These are phyloP conservation scores for Mustelus asterias DNA, from an alignment of 2,113 vertebrate genomes.

Conservation along the genomic window DNA sequence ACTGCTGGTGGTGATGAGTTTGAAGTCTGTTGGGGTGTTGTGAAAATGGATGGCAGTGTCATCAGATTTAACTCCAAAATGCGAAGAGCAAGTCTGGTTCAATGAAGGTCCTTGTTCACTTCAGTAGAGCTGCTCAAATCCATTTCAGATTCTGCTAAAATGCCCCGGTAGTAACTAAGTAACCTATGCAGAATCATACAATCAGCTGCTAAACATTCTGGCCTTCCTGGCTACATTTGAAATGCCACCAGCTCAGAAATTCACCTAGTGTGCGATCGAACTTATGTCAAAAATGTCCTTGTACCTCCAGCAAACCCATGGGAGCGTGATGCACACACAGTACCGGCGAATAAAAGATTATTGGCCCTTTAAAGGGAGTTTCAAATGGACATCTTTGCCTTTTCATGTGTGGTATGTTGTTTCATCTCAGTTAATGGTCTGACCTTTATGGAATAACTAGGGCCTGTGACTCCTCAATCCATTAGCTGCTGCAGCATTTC, in stretches of 20 bases:
- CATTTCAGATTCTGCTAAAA: background rate
- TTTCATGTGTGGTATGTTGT: background rate
- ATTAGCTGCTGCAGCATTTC: background rate
- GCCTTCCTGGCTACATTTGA: background rate
- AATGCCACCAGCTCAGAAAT: background rate
- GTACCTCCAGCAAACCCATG: background rate
- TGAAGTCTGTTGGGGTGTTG: background rate
- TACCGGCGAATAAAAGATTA: background rate
- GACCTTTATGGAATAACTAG: background rate
- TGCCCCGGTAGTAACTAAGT: no score
- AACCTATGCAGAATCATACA: background rate
- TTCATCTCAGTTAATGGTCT: background rate
- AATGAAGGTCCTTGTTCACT: background rate
- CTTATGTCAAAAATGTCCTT: background rate
- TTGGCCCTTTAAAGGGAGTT: background rate
- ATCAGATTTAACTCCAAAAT: background rate
- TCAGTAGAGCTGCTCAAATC: background rate
- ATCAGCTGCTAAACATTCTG: background rate
- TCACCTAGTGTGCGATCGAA: no score
- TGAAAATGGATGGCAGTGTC: background rate
- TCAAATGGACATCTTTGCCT: background rate
- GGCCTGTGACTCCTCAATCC: background rate
- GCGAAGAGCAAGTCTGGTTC: background rate
- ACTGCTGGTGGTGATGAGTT: background rate
- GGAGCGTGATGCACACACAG: background rate